Percentiles rank a stretch among this genome's conserved stretches.
Conservation (phyloP, 2,797 vertebrate genomes). For the Buceros bicornis region DNA sequence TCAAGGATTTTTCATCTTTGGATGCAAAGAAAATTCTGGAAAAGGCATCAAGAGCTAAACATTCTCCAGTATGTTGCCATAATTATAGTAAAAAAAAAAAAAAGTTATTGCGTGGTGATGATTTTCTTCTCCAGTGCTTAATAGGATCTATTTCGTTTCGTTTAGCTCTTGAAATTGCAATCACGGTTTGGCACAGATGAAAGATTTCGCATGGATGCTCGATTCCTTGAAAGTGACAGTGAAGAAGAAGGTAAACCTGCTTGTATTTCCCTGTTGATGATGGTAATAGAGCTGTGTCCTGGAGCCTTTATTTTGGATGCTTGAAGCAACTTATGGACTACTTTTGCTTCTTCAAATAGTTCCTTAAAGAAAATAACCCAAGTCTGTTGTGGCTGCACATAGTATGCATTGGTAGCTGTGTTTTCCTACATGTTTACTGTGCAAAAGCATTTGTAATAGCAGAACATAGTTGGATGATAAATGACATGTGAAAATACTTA, state of each 20-base stretch:
- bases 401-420: background rate
- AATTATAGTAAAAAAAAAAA: background rate
- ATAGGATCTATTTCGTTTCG: background rate
- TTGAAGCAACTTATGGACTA: background rate
- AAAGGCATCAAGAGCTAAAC: background rate
- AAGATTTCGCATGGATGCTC: conserved; percentile 91
- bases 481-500: background rate
- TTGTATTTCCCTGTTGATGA: background rate
- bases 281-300: background rate
- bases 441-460: background rate
- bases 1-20: background rate
- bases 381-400: background rate
- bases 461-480: background rate
- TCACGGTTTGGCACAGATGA: conserved; percentile 91
- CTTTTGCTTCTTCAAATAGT: background rate
- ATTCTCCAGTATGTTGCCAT: background rate
- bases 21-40: background rate
- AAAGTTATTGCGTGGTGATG: background rate
- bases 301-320: background rate
- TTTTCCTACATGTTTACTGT: background rate
- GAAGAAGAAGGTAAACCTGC: conserved; percentile 81
- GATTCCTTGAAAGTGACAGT: conserved; percentile 89
- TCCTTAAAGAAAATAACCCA: background rate
- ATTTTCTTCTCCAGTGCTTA: background rate
- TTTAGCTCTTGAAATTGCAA: conserved; percentile 91